phyloP scores from a whole-genome alignment of 2,888 invertebrate genomes.

The Tenthredo livida region DNA sequence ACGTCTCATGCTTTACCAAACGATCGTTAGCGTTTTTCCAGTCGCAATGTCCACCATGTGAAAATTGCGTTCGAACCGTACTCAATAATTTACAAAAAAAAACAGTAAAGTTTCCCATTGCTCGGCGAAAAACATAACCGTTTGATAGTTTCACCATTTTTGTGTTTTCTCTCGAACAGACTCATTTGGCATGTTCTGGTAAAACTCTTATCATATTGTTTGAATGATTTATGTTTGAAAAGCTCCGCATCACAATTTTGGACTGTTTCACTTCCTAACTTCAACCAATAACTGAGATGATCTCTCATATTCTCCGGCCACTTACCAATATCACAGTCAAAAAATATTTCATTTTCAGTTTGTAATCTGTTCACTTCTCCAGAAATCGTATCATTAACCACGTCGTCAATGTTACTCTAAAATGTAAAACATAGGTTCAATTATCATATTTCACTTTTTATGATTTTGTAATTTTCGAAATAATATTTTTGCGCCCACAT shows the following conservation, averaged over 20 bases:
- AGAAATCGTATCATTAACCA: slow-evolving; percentile 17
- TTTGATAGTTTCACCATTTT: slow-evolving; percentile 42
- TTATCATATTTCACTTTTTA: slow-evolving; percentile 1
- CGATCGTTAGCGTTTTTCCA: slow-evolving; percentile 53
- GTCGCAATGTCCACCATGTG: slow-evolving; percentile 52
- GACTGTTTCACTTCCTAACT: slow-evolving; percentile 45
- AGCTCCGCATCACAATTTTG: slow-evolving; percentile 51
- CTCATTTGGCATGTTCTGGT: slow-evolving; percentile 23
- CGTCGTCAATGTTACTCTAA: slow-evolving; percentile 9
- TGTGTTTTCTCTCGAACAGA: slow-evolving; percentile 49
- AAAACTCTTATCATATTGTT: slow-evolving; percentile 28
- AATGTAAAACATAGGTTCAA: background rate
- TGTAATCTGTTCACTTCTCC: slow-evolving; percentile 30
- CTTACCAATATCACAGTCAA: slow-evolving; percentile 27
- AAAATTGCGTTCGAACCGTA: slow-evolving; percentile 30
- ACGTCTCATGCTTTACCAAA: slow-evolving; percentile 52
- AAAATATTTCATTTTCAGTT: slow-evolving; percentile 47
- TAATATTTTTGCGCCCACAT: slow-evolving; percentile 8
- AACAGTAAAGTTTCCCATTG: slow-evolving; percentile 44
- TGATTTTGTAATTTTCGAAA: slow-evolving; percentile 1
- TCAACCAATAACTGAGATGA: slow-evolving; percentile 45
- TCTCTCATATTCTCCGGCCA: slow-evolving; percentile 31
- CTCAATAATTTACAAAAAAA: slow-evolving; percentile 51
- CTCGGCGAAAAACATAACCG: slow-evolving; percentile 52
- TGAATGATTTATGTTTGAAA: slow-evolving; percentile 50